Evolutionary conservation across 1,140 invertebrate genomes (phyloP), one percentile per base, ranked within the genome.

Genomic region (Thaumatotibia leucotreta): DNA sequence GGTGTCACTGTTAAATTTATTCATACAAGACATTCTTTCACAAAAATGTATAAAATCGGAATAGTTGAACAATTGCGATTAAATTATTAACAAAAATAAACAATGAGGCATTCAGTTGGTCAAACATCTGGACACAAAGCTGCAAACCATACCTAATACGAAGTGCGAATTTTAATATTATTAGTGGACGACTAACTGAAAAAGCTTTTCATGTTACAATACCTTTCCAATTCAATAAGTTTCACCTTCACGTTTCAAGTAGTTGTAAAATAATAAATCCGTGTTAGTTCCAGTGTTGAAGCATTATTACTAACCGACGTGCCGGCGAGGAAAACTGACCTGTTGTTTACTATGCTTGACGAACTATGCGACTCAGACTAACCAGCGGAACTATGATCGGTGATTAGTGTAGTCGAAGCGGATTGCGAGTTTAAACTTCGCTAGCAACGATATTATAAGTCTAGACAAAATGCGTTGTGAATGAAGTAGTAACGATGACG

Each of bases 181-280:
- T 14, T 52, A 66, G 69, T 74, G 75, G 75, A 76, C 72, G 72
- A 72, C 72, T 70, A 63, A 62, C 8, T 20, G 61, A 35, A 24
- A 67, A 58, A 66, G 58, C 65, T 58, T 29, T 58, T 27, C 24
- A 27, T n/a, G 17, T 45, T 45, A 45, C 39, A 58, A 58, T 58
- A 58, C 52, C 52, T 58, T 54, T 45, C 8, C 39, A 45, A 8
- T 31, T n/a, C n/a, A n/a, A 10, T 8, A 58, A 27, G n/a, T 31
- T 27, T 58, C 52, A 58, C 52, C 52, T 58, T 58, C 52, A 58
- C 52, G 52, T 29, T 58, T 58, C 52, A 27, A 27, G 23, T 27
- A 58, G 52, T 27, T 8, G 24, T 8, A 27, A 58, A 29, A 58
- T 24, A n/a, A 54, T 14, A 58, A 58, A 58, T 58, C 52, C 24